Percentiles rank a stretch among this genome's conserved stretches.
Evolutionary conservation across 2,888 invertebrate genomes (phyloP).

Genomic region (Cylindroiulus punctatus): DNA sequence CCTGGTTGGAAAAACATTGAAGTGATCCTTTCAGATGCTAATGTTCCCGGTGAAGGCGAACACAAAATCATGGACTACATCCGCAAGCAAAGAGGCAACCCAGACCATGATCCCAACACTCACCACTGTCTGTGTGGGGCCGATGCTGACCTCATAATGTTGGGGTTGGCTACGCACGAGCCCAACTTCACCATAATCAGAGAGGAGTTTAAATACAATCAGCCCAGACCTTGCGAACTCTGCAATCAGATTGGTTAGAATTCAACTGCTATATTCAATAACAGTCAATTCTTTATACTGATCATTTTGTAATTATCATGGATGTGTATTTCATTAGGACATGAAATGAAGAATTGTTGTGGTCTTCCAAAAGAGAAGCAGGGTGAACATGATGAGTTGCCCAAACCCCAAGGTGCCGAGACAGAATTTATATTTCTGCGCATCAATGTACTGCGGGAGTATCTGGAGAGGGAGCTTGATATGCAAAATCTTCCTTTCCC

Average conservation of each 20-base stretch:
- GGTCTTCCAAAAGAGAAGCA: conserved; percentile 75
- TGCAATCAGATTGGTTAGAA: conserved; percentile 76
- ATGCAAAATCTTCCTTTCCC: conserved; percentile 94
- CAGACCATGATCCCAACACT: conserved; percentile 97
- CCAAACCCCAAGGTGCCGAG: conserved; percentile 73
- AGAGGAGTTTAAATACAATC: conserved; percentile 98
- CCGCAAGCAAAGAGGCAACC: conserved; percentile 91
- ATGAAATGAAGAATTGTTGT: conserved; percentile 92
- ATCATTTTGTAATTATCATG: background rate
- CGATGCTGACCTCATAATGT: conserved; percentile 97
- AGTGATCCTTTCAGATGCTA: conserved; percentile 96
- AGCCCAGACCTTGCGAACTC: conserved; percentile 93
- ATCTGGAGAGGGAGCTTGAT: conserved; percentile 84
- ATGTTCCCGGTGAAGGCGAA: conserved; percentile 97
- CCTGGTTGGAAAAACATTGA: conserved; percentile 95
- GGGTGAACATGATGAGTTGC: conserved; percentile 71
- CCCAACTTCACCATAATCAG: conserved; percentile 98
- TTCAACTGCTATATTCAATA: too few relatives aligned
- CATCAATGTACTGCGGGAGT: conserved; percentile 91
- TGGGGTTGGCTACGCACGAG: conserved; percentile 98
- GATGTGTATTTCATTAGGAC: conserved; percentile 71
- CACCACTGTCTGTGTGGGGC: conserved; percentile 98
- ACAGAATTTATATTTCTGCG: conserved; percentile 92
- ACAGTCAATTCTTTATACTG: background rate
- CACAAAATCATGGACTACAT: conserved; percentile 99